Base-by-base conservation (phyloP, 2,888 invertebrate species). In the Pyrgus malvae region DNA sequence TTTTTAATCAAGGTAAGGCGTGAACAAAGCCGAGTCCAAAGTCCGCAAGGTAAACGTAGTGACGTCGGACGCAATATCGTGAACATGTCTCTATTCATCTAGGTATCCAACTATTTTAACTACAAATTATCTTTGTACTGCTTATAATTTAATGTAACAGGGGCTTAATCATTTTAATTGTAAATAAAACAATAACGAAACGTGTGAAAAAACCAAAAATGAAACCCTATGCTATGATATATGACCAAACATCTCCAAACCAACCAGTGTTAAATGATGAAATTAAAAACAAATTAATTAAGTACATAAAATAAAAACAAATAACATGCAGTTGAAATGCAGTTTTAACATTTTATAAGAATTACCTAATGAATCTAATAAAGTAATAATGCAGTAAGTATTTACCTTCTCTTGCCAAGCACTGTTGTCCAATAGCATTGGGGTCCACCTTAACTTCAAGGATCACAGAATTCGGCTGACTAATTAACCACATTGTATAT, bases 391-490 rank as follows among this genome's bases (percentile, higher is more conserved):
- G 33, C 44, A 29, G 6, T 57, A 54, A 42, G 40, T 60, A 79
- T 92, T 92, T 90, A 97, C 97, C 94, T 96, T 96, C 90, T 96
- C 96, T n/a, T n/a, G n/a, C 96, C 65, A 97, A 92, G 78, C 96
- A 95, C 82, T 96, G 95, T 85, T 96, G 96, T 68, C 97, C 97
- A 74, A 95, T 96, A 62, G 96, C 95, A 87, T 96, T 96, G 63
- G 94, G 93, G 83, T 96, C 96, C 78, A 96, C 95, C 84, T 94
- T 93, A 72, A 97, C 94, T 89, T 96, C 96, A 78, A 95, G 91
- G 80, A 95, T 93, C 84, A 94, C 94, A 73, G 93, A 93, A 91
- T 95, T 96, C 57, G 97, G 94, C 83, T 96, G 94, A 84, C 95
- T 95, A 66, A 97, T 94, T 83, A 96, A 93, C 91, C 96, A 97